Evolutionary conservation across 2,888 invertebrate genomes (phyloP).

Genomic region (Phania funesta): DNA sequence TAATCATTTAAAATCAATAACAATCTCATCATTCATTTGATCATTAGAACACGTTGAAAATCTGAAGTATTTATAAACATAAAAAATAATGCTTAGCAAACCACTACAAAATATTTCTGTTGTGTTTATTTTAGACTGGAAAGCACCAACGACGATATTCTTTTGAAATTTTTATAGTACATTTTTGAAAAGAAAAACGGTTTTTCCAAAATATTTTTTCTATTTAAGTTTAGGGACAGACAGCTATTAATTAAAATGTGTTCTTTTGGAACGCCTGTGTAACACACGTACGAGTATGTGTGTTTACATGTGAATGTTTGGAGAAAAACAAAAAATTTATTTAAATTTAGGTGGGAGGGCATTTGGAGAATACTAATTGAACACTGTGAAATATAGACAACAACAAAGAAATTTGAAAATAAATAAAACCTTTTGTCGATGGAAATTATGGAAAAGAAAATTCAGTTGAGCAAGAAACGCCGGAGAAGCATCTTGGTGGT

Average conservation of each 20-base stretch:
- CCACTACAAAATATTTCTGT: slow-evolving; percentile 74
- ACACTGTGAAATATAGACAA: slow-evolving; percentile 15
- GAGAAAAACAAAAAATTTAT: slow-evolving; percentile 10
- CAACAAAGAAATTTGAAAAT: neutral
- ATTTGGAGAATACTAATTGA: slow-evolving; percentile 65
- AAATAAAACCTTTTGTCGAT: slow-evolving; percentile 42
- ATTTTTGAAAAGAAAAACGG: slow-evolving; percentile 66
- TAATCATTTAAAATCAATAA: slow-evolving; percentile 14
- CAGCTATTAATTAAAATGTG: slow-evolving; percentile 73
- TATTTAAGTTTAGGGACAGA: slow-evolving; percentile 68
- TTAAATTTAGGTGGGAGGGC: slow-evolving; percentile 39
- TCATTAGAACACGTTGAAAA: slow-evolving; percentile 17
- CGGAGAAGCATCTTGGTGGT: slow-evolving; percentile 73
- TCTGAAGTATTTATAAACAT: slow-evolving; percentile 16
- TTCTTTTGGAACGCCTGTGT: slow-evolving; percentile 73
- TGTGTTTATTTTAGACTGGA: neutral
- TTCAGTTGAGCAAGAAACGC: slow-evolving; percentile 71
- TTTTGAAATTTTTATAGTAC: slow-evolving; percentile 73
- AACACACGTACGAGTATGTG: neutral
- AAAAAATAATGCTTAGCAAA: slow-evolving; percentile 74
- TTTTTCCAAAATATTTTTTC: slow-evolving; percentile 8
- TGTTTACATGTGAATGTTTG: slow-evolving; percentile 27
- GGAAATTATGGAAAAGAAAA: slow-evolving; percentile 41
- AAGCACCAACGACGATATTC: slow-evolving; percentile 22
- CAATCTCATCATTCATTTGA: slow-evolving; percentile 17